phyloP scores from a whole-genome alignment of 2,888 invertebrate species.

The Aquatica leii region DNA sequence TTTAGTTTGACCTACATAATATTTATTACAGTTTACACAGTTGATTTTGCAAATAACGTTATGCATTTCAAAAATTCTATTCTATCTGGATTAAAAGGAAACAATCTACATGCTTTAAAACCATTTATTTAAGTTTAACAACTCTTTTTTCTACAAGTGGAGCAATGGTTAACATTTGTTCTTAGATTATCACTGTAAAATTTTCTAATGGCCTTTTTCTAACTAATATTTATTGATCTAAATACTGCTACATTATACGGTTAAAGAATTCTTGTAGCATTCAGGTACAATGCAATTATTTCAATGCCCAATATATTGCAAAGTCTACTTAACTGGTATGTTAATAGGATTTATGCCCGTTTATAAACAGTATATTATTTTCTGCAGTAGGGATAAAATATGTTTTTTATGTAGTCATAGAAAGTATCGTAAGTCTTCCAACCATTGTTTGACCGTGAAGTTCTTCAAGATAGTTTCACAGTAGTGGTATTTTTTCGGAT shows the following conservation, averaged over 20 bases:
- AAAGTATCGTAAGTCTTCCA: slow-evolving; percentile 2
- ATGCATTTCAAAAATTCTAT: slow-evolving; percentile 6
- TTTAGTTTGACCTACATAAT: too few species aligned
- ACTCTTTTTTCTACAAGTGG: neutral
- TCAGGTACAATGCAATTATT: neutral
- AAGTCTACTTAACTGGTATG: slow-evolving; percentile 2
- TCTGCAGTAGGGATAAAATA: slow-evolving; percentile 13
- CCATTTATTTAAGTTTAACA: neutral
- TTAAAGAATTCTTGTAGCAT: neutral
- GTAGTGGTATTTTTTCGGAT: too few species aligned
- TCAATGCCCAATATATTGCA: neutral
- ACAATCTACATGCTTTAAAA: neutral
- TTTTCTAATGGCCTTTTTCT: slow-evolving; percentile 3
- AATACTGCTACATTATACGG: neutral
- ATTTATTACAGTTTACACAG: too few species aligned
- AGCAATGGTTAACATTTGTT: neutral
- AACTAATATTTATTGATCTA: neutral
- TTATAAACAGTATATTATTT: slow-evolving; percentile 7
- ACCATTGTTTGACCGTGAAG: slow-evolving; percentile 6
- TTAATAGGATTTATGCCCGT: too few species aligned
- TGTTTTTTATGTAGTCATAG: slow-evolving; percentile 15
- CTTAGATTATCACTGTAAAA: neutral
- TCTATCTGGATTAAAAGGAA: slow-evolving; percentile 8
- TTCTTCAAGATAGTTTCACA: neutral
- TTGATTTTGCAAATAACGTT: too few species aligned